A percentile compares a stretch with the other conserved stretches of the same genome.
Conservation (phyloP, 1,140 invertebrate genomes). For the Drosophila burlai region DNA sequence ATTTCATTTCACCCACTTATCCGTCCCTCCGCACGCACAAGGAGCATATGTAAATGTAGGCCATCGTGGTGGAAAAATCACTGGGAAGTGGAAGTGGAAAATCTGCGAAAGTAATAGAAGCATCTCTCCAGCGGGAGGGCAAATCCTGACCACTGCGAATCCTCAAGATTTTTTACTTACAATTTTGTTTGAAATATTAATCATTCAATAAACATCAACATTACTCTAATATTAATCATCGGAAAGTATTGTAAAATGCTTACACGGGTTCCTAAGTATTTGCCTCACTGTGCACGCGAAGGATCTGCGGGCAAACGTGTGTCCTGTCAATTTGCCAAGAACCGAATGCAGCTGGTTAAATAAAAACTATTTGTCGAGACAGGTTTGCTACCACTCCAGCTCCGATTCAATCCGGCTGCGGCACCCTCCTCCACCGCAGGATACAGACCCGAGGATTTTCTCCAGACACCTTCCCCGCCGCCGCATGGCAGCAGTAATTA, state of each 20-base stretch:
- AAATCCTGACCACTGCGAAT: background rate
- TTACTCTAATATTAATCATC: background rate
- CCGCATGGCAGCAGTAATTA: conserved; percentile 22
- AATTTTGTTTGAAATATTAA: too few species aligned
- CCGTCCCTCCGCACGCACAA: conserved; percentile 5
- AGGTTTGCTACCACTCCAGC: too few species aligned
- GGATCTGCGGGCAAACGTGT: conserved; percentile 18
- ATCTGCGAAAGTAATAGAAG: too few species aligned
- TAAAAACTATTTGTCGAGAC: conserved; percentile 9
- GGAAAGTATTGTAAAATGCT: background rate
- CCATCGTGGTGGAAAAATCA: background rate
- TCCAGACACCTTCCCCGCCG: background rate
- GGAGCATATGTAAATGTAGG: conserved; percentile 40
- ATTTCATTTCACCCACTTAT: background rate
- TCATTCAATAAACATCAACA: background rate
- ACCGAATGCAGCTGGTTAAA: conserved; percentile 36
- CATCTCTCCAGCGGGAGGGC: background rate
- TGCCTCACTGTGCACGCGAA: background rate
- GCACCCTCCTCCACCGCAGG: background rate
- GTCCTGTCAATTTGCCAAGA: conserved; percentile 42
- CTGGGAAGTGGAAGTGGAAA: background rate
- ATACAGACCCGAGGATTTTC: background rate
- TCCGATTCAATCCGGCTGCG: background rate
- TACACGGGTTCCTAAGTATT: too few species aligned
- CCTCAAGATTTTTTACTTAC: background rate